Conservation (phyloP, 2,888 invertebrate species). For the Steromphala cineraria region DNA sequence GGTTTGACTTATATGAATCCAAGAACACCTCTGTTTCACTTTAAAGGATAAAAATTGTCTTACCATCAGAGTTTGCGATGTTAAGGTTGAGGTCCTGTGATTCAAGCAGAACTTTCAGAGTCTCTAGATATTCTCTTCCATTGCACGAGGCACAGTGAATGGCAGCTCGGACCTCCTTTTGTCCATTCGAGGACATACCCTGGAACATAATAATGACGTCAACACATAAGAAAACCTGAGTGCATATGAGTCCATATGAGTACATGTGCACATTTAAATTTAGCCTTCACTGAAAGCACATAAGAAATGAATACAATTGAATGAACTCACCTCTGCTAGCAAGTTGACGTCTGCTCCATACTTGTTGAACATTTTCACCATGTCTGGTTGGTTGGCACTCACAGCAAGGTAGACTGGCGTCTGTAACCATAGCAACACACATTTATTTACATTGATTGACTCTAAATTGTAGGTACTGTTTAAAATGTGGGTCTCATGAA, state of each 20-base stretch:
- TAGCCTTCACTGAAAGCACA: background rate
- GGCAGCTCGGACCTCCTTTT: slow-evolving; percentile 48
- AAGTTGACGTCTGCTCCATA: slow-evolving; percentile 62
- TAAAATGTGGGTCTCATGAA: no score
- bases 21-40: no score
- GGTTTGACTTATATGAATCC: no score
- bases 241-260: no score
- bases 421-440: slow-evolving; percentile 32
- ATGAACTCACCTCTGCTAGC: slow-evolving; percentile 57
- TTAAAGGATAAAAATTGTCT: slow-evolving; percentile 13
- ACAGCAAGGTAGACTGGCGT: slow-evolving; percentile 67
- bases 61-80: slow-evolving; percentile 64
- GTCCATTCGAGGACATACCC: slow-evolving; percentile 1
- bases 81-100: slow-evolving; percentile 55
- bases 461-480: no score
- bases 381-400: slow-evolving; percentile 56
- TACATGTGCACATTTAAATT: background rate
- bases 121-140: slow-evolving; percentile 52
- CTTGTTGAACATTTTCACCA: slow-evolving; percentile 59
- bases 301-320: no score
- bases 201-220: background rate
- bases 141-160: slow-evolving; percentile 64
- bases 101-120: slow-evolving; percentile 56
- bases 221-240: background rate
- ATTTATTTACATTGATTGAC: no score